Evolutionary conservation across 2,113 vertebrate species (phyloP).

Genomic region (Apteryx mantelli): DNA sequence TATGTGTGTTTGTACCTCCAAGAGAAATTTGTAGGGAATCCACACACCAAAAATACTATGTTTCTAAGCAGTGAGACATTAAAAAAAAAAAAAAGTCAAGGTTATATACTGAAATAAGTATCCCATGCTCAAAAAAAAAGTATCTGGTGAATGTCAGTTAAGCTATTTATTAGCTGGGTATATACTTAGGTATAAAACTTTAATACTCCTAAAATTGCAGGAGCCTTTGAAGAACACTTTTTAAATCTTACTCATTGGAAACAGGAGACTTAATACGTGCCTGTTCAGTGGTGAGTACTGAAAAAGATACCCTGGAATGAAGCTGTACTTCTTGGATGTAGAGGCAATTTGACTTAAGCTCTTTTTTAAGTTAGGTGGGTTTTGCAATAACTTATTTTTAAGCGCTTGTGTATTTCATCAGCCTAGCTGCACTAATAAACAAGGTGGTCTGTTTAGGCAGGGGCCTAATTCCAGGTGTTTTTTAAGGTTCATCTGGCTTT

Average conservation of each 20-base stretch:
- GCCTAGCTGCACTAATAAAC: not conserved
- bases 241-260: not conserved
- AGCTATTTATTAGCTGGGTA: not conserved
- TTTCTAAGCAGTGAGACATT: not conserved
- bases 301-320: not conserved
- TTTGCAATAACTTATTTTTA: not conserved
- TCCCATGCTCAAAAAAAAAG: slow-evolving; percentile 4
- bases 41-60: not conserved
- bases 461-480: not conserved
- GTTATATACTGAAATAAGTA: not conserved
- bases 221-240: slow-evolving; percentile 52
- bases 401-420: not conserved
- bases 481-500: not conserved
- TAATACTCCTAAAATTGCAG: slow-evolving; percentile 43
- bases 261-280: slow-evolving; percentile 3
- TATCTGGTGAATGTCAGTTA: slow-evolving; percentile 58
- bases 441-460: not conserved
- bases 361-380: not conserved
- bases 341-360: not conserved
- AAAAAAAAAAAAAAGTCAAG: not conserved
- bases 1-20: not conserved
- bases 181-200: slow-evolving; percentile 13
- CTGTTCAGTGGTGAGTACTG: not conserved
- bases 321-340: not conserved
- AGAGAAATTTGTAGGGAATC: not conserved